Conservation (phyloP, 1,140 invertebrate species). For the Nebria ingens region DNA sequence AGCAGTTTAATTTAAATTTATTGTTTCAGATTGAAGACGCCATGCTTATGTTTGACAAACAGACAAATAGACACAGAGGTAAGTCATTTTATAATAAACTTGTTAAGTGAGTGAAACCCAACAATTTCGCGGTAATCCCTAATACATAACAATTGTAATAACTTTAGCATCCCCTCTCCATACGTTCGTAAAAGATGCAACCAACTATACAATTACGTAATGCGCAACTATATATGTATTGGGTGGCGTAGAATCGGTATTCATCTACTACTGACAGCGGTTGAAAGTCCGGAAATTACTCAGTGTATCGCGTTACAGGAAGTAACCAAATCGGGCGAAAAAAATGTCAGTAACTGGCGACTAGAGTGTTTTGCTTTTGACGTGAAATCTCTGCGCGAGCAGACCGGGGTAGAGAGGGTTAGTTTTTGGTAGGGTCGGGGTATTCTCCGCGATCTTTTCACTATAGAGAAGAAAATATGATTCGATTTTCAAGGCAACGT, state of each 20-base stretch:
- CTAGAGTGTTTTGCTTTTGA: slow-evolving; percentile 1
- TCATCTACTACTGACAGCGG: not conserved
- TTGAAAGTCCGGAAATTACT: not conserved
- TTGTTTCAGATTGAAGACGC: slow-evolving; percentile 97
- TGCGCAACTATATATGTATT: not conserved
- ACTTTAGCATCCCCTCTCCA: too few species aligned
- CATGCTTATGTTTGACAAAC: slow-evolving; percentile 99
- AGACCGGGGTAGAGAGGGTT: not conserved
- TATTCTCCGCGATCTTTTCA: slow-evolving; percentile 4
- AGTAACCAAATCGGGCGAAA: slow-evolving; percentile 5
- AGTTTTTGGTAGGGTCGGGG: too few species aligned
- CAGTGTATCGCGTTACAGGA: not conserved
- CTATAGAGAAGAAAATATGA: slow-evolving; percentile 8
- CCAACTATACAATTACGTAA: not conserved
- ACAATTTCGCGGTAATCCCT: too few species aligned
- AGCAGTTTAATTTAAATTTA: too few species aligned
- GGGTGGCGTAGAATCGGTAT: too few species aligned
- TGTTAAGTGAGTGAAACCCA: too few species aligned
- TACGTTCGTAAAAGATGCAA: too few species aligned
- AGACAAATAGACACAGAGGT: slow-evolving; percentile 99
- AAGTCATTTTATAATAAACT: slow-evolving; percentile 39
- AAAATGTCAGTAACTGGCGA: not conserved
- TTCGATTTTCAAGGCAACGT: slow-evolving; percentile 1
- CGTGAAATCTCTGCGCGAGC: not conserved
- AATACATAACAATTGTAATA: too few species aligned